These are phyloP conservation scores for Colletes latitarsis DNA, from an alignment of 1,140 invertebrate genomes.

Conservation along the genomic window DNA sequence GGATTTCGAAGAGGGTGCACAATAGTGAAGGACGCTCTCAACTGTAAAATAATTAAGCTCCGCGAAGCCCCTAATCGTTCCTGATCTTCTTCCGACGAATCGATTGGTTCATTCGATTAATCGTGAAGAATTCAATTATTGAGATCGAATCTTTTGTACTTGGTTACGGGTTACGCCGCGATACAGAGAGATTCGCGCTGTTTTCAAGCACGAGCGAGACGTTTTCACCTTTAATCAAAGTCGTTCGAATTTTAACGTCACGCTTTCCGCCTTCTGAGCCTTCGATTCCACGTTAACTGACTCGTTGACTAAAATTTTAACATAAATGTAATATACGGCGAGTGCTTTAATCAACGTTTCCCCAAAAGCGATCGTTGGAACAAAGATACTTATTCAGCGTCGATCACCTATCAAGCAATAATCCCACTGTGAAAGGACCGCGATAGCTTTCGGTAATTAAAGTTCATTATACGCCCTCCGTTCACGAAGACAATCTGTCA, in stretches of 20 bases:
- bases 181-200: neutral
- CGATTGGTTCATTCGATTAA: slow-evolving; percentile 42
- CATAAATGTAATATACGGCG: no score
- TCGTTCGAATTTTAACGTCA: no score
- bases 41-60: slow-evolving; percentile 51
- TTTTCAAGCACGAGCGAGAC: neutral
- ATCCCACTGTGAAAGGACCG: neutral
- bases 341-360: no score
- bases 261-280: no score
- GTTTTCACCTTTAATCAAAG: neutral
- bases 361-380: neutral
- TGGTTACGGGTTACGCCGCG: neutral
- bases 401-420: neutral
- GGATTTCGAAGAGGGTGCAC: slow-evolving; percentile 40
- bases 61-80: slow-evolving; percentile 37
- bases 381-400: neutral
- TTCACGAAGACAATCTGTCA: slow-evolving; percentile 31
- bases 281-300: no score
- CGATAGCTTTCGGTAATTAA: slow-evolving; percentile 25
- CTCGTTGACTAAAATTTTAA: no score
- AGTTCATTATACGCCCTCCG: slow-evolving; percentile 10
- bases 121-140: slow-evolving; percentile 38
- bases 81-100: slow-evolving; percentile 32
- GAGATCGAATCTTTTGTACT: slow-evolving; percentile 16
- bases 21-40: slow-evolving; percentile 36